Percentiles rank a stretch among this genome's conserved stretches.
These are phyloP conservation scores for Pangasianodon gigas DNA, from an alignment of 2,113 vertebrate genomes.

Conservation along the genomic window DNA sequence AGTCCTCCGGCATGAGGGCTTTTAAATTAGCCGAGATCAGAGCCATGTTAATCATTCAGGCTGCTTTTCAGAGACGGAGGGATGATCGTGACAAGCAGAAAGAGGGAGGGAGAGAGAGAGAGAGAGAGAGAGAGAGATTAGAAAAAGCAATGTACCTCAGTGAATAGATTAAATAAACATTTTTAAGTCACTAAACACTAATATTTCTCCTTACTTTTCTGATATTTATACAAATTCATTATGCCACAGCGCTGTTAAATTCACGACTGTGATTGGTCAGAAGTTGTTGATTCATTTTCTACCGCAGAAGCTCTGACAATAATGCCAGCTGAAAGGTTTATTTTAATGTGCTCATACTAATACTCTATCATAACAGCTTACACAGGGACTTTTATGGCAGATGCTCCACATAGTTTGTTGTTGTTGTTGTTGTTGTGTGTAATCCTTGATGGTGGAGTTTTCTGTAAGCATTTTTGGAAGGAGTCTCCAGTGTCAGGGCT, in stretches of 20 bases:
- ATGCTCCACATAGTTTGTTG: background rate
- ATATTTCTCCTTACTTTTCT: background rate
- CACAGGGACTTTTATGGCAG: background rate
- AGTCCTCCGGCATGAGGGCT: background rate
- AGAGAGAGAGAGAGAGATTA: background rate
- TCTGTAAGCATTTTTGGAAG: background rate
- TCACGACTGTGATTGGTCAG: background rate
- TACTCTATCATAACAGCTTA: background rate
- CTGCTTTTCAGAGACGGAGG: slow-evolving; percentile 3
- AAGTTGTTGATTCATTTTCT: background rate
- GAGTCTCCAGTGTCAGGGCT: background rate
- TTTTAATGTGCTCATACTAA: background rate
- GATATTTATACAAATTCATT: background rate
- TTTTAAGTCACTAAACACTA: background rate
- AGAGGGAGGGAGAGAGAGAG: background rate
- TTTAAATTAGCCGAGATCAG: slow-evolving; percentile 20
- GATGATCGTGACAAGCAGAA: slow-evolving; percentile 11
- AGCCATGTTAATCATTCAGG: background rate
- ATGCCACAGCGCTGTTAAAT: background rate
- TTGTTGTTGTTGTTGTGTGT: background rate
- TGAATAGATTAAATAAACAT: slow-evolving; percentile 2
- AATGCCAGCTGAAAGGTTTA: background rate
- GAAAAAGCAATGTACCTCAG: background rate
- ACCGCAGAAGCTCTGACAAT: background rate
- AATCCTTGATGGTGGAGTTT: background rate